A percentile compares a stretch with the other conserved stretches of the same genome.
Evolutionary conservation across 1,140 invertebrate species (phyloP).

Genomic region (Ridgeia piscesae): DNA sequence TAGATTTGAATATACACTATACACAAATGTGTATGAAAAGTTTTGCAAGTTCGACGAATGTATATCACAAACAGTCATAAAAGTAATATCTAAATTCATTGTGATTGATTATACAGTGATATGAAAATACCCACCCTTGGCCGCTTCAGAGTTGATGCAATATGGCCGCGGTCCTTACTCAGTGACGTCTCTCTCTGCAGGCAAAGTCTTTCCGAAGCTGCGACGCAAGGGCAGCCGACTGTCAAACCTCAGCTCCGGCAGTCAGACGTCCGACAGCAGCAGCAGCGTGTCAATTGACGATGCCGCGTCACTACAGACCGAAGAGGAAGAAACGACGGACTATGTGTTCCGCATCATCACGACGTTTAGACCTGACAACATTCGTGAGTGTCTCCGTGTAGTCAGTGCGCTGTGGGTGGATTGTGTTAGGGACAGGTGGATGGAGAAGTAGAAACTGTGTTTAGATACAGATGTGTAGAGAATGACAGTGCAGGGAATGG

Average conservation of each 20-base stretch:
- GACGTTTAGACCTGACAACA: slow-evolving; percentile 74
- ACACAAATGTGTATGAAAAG: no score
- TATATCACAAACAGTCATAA: no score
- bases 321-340: slow-evolving; percentile 73
- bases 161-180: neutral
- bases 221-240: slow-evolving; percentile 60
- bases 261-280: neutral
- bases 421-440: neutral
- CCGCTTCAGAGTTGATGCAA: no score
- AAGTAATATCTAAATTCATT: no score
- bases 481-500: no score
- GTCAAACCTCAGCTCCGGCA: slow-evolving; percentile 36
- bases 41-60: no score
- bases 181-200: slow-evolving; percentile 42
- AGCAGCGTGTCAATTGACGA: slow-evolving; percentile 6
- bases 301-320: slow-evolving; percentile 26
- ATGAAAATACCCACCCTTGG: no score
- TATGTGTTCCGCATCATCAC: slow-evolving; percentile 89
- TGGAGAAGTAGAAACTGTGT: neutral
- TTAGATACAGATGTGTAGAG: neutral
- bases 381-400: slow-evolving; percentile 63
- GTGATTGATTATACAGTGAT: no score
- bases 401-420: neutral
- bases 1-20: no score
- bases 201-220: slow-evolving; percentile 74